phyloP scores from a whole-genome alignment of 2,797 vertebrate species.

The Anguilla anguilla region DNA sequence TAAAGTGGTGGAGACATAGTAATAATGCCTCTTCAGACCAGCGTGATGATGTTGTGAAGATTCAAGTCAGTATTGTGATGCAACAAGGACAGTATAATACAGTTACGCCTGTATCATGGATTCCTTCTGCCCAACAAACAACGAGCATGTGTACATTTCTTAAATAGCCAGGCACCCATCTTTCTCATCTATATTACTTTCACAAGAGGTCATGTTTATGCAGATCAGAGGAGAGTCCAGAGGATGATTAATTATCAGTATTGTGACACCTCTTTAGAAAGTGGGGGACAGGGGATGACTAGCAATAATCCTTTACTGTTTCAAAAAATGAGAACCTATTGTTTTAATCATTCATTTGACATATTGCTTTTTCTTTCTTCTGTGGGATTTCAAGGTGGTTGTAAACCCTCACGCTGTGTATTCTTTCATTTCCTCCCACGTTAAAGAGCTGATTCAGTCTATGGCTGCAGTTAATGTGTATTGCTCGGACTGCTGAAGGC shows the following conservation, averaged over 20 bases:
- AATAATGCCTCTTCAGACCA: slow-evolving; percentile 13
- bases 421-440: background rate
- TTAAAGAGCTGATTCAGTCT: background rate
- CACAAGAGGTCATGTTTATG: background rate
- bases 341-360: background rate
- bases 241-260: background rate
- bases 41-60: background rate
- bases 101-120: background rate
- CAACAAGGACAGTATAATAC: background rate
- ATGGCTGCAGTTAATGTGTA: background rate
- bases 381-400: background rate
- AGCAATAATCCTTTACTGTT: background rate
- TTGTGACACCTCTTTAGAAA: background rate
- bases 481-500: background rate
- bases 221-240: background rate
- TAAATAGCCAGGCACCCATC: background rate
- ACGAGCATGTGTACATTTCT: background rate
- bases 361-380: background rate
- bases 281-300: background rate
- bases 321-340: background rate
- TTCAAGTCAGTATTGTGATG: background rate
- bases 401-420: background rate
- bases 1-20: slow-evolving; percentile 19
- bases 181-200: background rate
- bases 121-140: background rate